phyloP scores from a whole-genome alignment of 2,113 vertebrate species.

The Fregetta grallaria region DNA sequence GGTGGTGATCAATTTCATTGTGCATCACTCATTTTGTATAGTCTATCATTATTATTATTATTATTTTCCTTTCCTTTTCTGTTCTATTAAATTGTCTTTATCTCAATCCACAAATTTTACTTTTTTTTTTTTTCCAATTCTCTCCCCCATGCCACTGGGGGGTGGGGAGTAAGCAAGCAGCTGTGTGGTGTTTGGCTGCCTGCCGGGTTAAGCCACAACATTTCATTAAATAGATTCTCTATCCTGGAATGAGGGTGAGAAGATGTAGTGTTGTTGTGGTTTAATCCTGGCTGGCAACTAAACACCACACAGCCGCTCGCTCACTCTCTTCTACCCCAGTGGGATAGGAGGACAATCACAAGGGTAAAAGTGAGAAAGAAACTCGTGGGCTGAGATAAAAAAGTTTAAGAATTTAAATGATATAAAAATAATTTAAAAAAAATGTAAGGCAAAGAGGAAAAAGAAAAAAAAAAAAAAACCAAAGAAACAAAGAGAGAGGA shows the following conservation, averaged over 20 bases:
- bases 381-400: not conserved
- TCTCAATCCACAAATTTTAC: no score
- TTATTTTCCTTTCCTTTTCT: no score
- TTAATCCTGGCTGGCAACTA: not conserved
- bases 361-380: not conserved
- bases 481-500: not conserved
- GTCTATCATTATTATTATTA: no score
- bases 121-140: no score
- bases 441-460: not conserved
- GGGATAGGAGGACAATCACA: not conserved
- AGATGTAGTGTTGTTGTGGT: not conserved
- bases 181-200: no score
- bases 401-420: not conserved
- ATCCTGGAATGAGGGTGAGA: not conserved
- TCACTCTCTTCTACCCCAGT: fast-evolving
- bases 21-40: no score
- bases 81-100: no score
- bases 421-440: not conserved
- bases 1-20: no score
- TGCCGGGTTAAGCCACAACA: no score
- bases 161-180: no score
- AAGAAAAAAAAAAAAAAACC: no score
- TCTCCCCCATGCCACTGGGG: no score
- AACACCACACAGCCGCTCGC: not conserved
- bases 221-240: not conserved